Evolutionary conservation across 2,797 vertebrate genomes (phyloP).

Genomic region (Chelonia mydas): DNA sequence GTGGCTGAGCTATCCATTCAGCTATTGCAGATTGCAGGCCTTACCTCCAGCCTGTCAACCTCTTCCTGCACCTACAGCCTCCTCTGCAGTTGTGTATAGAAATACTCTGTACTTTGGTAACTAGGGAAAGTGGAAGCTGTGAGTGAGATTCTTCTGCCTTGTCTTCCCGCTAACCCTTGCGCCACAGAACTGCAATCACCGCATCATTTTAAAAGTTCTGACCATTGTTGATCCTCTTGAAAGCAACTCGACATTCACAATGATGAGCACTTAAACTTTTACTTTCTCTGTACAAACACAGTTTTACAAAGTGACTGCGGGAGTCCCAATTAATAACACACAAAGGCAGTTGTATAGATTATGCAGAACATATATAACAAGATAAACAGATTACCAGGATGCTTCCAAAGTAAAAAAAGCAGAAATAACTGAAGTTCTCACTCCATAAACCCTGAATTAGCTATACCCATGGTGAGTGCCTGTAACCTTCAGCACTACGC

Average conservation of each 20-base stretch:
- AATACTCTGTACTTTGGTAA: background rate
- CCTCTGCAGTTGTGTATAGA: background rate
- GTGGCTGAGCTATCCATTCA: background rate
- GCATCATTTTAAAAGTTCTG: background rate
- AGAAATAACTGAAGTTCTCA: conserved; percentile 56
- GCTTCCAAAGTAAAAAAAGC: conserved; percentile 5
- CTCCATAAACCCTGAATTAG: conserved; percentile 52
- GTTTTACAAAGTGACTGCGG: background rate
- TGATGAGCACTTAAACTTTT: background rate
- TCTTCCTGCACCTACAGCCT: background rate
- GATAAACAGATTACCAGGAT: conserved; percentile 9
- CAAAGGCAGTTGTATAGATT: background rate
- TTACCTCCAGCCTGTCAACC: background rate
- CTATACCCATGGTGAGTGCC: background rate
- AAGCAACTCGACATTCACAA: background rate
- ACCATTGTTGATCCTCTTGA: background rate
- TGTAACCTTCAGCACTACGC: conserved; percentile 39
- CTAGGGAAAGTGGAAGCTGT: background rate
- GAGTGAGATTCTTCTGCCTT: background rate
- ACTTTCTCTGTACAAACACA: background rate
- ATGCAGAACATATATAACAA: background rate
- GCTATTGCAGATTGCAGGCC: background rate
- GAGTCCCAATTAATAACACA: background rate
- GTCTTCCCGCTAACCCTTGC: background rate
- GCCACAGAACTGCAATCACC: background rate